These are phyloP conservation scores for Phylloscopus collybita DNA, from an alignment of 2,797 vertebrate genomes.

Conservation along the genomic window DNA sequence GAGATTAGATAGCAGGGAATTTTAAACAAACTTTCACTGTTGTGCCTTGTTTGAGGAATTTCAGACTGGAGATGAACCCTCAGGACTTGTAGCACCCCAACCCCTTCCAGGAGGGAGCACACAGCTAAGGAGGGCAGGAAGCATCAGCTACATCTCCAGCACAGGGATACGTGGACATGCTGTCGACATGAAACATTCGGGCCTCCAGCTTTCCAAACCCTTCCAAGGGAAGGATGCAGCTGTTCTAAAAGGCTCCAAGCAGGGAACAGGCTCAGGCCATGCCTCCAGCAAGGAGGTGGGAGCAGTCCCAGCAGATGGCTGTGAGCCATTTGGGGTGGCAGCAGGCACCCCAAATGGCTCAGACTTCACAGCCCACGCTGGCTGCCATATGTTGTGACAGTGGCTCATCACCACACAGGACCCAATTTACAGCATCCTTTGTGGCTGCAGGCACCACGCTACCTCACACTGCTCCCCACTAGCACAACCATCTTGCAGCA, in stretches of 20 bases:
- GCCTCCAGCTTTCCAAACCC: not conserved
- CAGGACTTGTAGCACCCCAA: not conserved
- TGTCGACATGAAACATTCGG: not conserved
- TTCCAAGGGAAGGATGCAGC: not conserved
- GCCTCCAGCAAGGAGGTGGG: constrained; percentile 33
- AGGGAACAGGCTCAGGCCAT: not conserved
- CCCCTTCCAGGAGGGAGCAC: not conserved
- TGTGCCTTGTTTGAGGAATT: not conserved
- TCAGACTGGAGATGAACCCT: not conserved
- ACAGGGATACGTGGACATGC: not conserved
- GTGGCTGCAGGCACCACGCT: not conserved
- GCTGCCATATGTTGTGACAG: constrained; percentile 37
- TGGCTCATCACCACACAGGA: constrained; percentile 45
- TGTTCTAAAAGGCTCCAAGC: not conserved
- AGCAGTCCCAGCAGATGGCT: constrained; percentile 59
- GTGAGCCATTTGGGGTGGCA: constrained; percentile 41
- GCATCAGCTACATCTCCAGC: not conserved
- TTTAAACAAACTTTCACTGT: constrained; percentile 34
- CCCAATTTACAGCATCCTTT: not conserved
- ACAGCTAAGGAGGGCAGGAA: not conserved
- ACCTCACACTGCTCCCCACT: not conserved
- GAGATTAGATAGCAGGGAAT: constrained; percentile 51
- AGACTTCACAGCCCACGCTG: constrained; percentile 47
- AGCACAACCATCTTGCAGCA: not conserved
- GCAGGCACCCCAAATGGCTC: not conserved